These are phyloP conservation scores for Trichopoda pennipes DNA, from an alignment of 2,888 invertebrate species.

Conservation along the genomic window DNA sequence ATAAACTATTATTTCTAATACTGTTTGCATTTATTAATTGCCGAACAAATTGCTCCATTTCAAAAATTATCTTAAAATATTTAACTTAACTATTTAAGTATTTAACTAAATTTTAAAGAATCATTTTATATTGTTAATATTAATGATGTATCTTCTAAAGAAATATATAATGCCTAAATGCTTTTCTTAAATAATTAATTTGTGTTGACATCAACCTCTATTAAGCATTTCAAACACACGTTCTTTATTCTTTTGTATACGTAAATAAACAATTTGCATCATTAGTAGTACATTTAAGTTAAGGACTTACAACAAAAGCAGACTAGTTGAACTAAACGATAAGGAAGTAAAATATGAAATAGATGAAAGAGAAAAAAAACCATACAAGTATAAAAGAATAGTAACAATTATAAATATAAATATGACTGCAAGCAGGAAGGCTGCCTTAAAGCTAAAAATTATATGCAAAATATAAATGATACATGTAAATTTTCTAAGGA, in stretches of 20 bases:
- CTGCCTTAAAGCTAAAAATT: slow-evolving; percentile 57
- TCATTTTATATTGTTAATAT: background rate
- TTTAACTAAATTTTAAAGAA: too few species aligned
- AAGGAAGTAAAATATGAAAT: slow-evolving; percentile 19
- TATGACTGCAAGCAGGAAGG: slow-evolving; percentile 59
- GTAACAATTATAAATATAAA: slow-evolving; percentile 55
- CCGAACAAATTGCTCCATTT: too few species aligned
- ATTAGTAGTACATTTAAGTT: slow-evolving; percentile 65
- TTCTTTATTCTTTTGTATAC: background rate
- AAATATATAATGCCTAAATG: slow-evolving; percentile 29
- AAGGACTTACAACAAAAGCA: slow-evolving; percentile 14
- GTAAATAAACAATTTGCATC: slow-evolving; percentile 69
- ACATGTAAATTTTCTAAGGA: background rate
- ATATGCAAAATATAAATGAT: slow-evolving; percentile 24
- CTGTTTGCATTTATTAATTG: too few species aligned
- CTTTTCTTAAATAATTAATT: slow-evolving; percentile 58
- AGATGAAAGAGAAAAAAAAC: background rate
- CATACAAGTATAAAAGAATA: slow-evolving; percentile 17
- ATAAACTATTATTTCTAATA: too few species aligned
- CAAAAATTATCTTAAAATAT: too few species aligned
- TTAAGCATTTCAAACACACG: slow-evolving; percentile 15
- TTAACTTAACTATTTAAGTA: too few species aligned
- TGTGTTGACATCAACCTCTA: slow-evolving; percentile 57
- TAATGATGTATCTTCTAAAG: background rate
- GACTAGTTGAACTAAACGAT: slow-evolving; percentile 14